Conservation (phyloP, 64 coral and sea anemone species). For the Stichodactyla mertensii region DNA sequence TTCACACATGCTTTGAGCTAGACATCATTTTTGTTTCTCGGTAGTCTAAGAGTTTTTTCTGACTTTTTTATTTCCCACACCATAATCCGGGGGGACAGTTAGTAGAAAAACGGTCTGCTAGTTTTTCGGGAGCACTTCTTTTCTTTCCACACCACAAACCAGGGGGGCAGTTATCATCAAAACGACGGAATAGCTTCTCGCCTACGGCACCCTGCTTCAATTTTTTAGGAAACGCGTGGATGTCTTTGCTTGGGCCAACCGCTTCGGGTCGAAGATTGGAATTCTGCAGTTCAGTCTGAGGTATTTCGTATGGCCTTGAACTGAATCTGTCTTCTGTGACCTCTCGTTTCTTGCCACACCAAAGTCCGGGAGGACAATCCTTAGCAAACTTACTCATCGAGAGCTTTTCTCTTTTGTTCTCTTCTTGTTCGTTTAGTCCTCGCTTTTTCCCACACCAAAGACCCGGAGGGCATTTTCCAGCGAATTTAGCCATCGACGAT, state of each 20-base stretch:
- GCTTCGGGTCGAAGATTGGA: neutral
- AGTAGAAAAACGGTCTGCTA: constrained; percentile 15
- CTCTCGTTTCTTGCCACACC: constrained; percentile 46
- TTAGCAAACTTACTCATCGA: neutral
- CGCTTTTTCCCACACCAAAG: constrained; percentile 45
- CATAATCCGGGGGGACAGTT: constrained; percentile 57
- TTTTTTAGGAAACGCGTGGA: neutral
- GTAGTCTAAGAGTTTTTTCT: neutral
- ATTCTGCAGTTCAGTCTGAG: neutral
- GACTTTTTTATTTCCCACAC: constrained; percentile 30
- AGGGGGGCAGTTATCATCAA: constrained; percentile 24
- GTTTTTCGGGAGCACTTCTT: constrained; percentile 4
- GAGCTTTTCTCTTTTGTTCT: neutral
- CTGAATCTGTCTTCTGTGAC: neutral
- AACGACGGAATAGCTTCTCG: neutral
- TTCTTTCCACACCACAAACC: constrained; percentile 70
- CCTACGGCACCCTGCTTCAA: neutral
- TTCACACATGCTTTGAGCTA: neutral
- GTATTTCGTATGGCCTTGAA: neutral
- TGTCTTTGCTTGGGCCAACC: neutral
- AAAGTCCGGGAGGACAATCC: constrained; percentile 31
- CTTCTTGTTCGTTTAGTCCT: neutral
- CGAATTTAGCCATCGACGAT: constrained; percentile 1
- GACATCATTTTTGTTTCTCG: neutral
- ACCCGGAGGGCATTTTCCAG: neutral